These are phyloP conservation scores for Cheumatopsyche charites DNA, from an alignment of 1,140 invertebrate genomes.

Conservation along the genomic window DNA sequence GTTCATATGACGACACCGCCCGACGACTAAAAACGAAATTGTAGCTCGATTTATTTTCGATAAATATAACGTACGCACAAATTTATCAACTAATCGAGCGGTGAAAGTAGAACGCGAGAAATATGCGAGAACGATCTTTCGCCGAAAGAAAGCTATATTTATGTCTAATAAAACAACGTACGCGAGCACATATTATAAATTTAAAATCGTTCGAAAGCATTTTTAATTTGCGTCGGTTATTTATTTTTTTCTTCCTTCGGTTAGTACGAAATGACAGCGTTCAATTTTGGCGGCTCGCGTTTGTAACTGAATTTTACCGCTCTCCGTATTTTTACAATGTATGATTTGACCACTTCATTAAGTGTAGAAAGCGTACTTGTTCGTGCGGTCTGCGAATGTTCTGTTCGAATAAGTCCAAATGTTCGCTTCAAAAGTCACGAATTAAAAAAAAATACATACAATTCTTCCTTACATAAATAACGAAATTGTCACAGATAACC, in stretches of 20 bases:
- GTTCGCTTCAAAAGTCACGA: no score
- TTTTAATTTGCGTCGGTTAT: background rate
- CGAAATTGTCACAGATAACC: no score
- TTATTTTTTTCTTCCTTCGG: background rate
- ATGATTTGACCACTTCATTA: slow-evolving; percentile 24
- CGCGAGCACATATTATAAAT: background rate
- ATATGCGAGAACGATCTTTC: slow-evolving; percentile 14
- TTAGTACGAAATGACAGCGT: no score
- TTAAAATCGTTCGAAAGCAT: slow-evolving; percentile 1
- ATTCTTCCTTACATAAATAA: no score
- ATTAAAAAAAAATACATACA: no score
- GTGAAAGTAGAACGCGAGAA: slow-evolving; percentile 18
- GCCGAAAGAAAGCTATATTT: slow-evolving; percentile 14
- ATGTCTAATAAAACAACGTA: slow-evolving; percentile 15
- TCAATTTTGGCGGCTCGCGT: no score
- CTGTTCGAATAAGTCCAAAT: no score
- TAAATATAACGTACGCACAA: background rate
- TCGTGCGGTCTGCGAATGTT: no score
- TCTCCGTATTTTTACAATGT: slow-evolving; percentile 4
- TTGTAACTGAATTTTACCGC: no score
- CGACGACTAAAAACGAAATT: background rate
- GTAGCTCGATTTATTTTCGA: no score
- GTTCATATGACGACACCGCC: background rate
- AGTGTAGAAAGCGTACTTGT: no score
- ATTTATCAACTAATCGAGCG: background rate